Percentiles rank a stretch among this genome's conserved stretches.
Conservation (phyloP, 2,888 invertebrate genomes). For the Nomada fabriciana region DNA sequence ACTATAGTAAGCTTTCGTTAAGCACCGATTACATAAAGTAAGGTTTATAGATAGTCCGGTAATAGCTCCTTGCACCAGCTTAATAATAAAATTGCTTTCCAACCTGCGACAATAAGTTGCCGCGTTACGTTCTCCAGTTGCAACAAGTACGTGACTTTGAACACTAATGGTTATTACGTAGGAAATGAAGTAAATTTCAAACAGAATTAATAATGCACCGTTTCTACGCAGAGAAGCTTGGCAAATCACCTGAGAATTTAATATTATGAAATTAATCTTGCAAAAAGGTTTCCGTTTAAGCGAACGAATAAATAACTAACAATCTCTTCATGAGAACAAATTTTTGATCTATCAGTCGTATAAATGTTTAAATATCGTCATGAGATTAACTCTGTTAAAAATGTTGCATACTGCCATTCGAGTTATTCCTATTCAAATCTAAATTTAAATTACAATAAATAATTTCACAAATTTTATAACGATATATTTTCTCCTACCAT, state of each 20-base stretch:
- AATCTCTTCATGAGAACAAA: too few relatives aligned
- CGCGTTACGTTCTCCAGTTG: slow-evolving; percentile 13
- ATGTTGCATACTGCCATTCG: too few relatives aligned
- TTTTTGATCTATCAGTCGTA: too few relatives aligned
- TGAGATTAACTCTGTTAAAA: too few relatives aligned
- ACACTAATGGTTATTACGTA: not conserved
- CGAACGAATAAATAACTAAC: too few relatives aligned
- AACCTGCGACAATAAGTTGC: slow-evolving; percentile 1
- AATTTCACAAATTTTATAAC: too few relatives aligned
- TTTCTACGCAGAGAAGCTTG: not conserved
- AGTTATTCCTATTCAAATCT: too few relatives aligned
- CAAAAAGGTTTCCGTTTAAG: too few relatives aligned
- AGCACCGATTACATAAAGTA: slow-evolving; percentile 48
- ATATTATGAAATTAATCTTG: not conserved
- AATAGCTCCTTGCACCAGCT: slow-evolving; percentile 18
- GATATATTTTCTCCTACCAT: too few relatives aligned
- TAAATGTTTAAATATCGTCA: too few relatives aligned
- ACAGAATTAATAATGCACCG: not conserved
- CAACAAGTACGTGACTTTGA: slow-evolving; percentile 15
- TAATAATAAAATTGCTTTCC: slow-evolving; percentile 55
- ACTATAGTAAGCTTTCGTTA: slow-evolving; percentile 12
- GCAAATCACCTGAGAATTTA: not conserved
- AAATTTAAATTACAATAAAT: too few relatives aligned
- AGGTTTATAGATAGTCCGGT: slow-evolving; percentile 19
- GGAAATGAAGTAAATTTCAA: slow-evolving; percentile 7